phyloP scores from a whole-genome alignment of 1,140 invertebrate species.

The Bombus soroeensis region DNA sequence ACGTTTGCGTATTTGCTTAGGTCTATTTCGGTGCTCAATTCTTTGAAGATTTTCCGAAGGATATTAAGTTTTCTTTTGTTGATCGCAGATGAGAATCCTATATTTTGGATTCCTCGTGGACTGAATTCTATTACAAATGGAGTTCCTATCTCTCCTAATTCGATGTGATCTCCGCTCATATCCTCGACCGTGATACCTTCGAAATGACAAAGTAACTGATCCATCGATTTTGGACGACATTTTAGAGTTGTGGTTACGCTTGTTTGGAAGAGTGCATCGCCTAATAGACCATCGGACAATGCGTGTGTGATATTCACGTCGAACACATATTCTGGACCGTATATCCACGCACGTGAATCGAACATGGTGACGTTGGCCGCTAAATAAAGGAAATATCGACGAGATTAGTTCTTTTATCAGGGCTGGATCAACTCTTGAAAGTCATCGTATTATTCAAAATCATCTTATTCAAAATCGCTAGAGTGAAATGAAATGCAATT shows the following conservation, averaged over 20 bases:
- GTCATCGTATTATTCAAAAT: too few species aligned
- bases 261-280: slow-evolving; percentile 3
- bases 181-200: neutral
- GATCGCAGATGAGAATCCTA: neutral
- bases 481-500: too few species aligned
- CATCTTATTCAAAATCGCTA: too few species aligned
- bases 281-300: neutral
- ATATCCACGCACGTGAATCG: neutral
- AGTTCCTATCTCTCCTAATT: neutral
- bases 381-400: neutral
- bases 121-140: slow-evolving; percentile 58
- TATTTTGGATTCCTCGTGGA: slow-evolving; percentile 28
- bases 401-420: too few species aligned
- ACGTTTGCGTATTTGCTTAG: neutral
- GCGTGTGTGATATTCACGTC: slow-evolving; percentile 8
- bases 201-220: slow-evolving; percentile 39
- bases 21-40: neutral
- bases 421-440: too few species aligned
- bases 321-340: slow-evolving; percentile 48
- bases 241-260: slow-evolving; percentile 36
- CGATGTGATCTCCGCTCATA: neutral
- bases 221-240: slow-evolving; percentile 37
- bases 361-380: slow-evolving; percentile 29
- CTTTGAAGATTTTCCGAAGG: neutral
- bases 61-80: neutral